These are phyloP conservation scores for Chymomyza procnemis DNA, from an alignment of 2,888 invertebrate genomes.

Conservation along the genomic window DNA sequence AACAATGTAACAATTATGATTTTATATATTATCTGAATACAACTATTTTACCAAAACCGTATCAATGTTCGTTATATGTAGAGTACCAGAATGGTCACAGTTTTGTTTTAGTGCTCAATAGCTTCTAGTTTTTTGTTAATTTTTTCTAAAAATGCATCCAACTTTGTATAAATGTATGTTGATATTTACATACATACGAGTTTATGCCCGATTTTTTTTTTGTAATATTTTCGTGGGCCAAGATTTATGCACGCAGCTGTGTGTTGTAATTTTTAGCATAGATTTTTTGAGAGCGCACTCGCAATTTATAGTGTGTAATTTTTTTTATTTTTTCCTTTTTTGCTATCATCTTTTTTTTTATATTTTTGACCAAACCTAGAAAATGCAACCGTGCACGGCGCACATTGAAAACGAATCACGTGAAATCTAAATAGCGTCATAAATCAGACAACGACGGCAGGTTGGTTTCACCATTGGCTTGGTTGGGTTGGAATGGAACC, in stretches of 20 bases:
- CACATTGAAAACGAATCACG: constrained; percentile 72
- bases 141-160: constrained; percentile 3
- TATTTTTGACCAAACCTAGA: constrained; percentile 39
- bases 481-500: constrained; percentile 33
- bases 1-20: too few relatives aligned
- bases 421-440: constrained; percentile 74
- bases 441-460: constrained; percentile 74
- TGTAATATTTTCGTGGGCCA: constrained; percentile 12
- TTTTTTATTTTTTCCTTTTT: constrained; percentile 33
- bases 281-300: constrained; percentile 11
- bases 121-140: background rate
- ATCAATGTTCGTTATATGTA: too few relatives aligned
- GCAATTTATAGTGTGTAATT: constrained; percentile 67
- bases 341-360: constrained; percentile 1
- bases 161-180: constrained; percentile 45
- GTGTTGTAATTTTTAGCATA: constrained; percentile 68
- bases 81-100: background rate
- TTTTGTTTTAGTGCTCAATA: background rate
- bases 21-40: too few relatives aligned
- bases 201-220: background rate
- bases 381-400: constrained; percentile 40
- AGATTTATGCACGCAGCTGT: constrained; percentile 71
- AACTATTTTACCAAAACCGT: too few relatives aligned
- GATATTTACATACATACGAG: constrained; percentile 19
- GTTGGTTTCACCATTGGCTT: constrained; percentile 46